Evolutionary conservation across 2,888 invertebrate genomes (phyloP), one percentile per base, ranked within the genome.

Genomic region (Zaprionus lineosus): DNA sequence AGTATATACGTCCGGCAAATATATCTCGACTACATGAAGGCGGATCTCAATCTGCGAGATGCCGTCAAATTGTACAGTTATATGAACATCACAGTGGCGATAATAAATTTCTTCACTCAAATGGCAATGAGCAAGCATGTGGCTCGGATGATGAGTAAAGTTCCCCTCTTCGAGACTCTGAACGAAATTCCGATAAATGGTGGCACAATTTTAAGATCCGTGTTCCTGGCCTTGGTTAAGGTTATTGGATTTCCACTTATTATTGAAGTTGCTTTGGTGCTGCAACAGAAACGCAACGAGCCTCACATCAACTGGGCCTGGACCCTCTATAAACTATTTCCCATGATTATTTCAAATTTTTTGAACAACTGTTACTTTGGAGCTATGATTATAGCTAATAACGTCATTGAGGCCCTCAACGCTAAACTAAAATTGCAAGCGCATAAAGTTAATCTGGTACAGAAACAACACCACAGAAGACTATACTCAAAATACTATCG

Each of bases 301-400:
- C 81, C 84, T 0, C 51, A 89, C 0, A 39, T 58, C 1, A 64
- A 43, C 28, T 43, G 76, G 18, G 15, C 74, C 2, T 85, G 83
- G 79, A 60, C 84, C 0, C 6, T 87, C 1, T 84, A 84, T 37
- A 64, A 64, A 2, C 41, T 88, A n/a, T 55, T 84, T 43, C 89
- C 90, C 0, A 75, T 86, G 64, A 3, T 89, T 0, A 63, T 87
- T 12, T 76, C 88, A 0, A 87, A 84, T 36, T 52, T 85, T 9
- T 67, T 88, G 3, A 86, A 89, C 12, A 88, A 87, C 51, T 83
- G 81, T 43, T 74, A 86, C 5, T 89, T 84, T 55, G 86, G 82
- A 0, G 59, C 66, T 8, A 64, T 88, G 44, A 68, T 87, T 2
- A 51, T 87, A 24, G 73, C 73, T 1, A 84, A 74, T 9, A 57